Conservation (phyloP, 2,888 invertebrate genomes). For the Dryocosmus kuriphilus region DNA sequence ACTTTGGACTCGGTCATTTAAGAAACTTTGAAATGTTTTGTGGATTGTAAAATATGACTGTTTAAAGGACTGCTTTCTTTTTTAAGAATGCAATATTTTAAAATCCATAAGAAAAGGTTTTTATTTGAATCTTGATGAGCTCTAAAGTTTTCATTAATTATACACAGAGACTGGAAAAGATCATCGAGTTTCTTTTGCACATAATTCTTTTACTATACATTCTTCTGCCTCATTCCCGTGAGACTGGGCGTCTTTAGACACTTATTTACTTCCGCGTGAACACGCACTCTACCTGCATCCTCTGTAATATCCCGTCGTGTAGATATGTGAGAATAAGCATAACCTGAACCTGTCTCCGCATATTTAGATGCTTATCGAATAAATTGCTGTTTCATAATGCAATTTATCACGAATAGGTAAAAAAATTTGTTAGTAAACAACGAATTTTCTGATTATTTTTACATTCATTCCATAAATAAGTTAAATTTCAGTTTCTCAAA, state of each 20-base stretch:
- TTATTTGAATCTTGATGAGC: background rate
- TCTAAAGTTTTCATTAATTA: conserved; percentile 30
- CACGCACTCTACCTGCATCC: background rate
- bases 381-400: background rate
- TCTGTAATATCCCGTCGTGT: conserved; percentile 4
- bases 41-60: background rate
- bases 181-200: conserved; percentile 29
- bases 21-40: no score
- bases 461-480: background rate
- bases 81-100: background rate
- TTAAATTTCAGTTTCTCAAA: background rate
- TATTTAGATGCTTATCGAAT: background rate
- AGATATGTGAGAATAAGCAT: background rate
- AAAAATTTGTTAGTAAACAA: no score
- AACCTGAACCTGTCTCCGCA: background rate
- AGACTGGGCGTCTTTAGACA: conserved; percentile 12
- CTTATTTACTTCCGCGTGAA: conserved; percentile 36
- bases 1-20: no score
- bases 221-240: conserved; percentile 31
- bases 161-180: conserved; percentile 20
- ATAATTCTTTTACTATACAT: conserved; percentile 26
- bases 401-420: background rate
- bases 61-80: background rate
- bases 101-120: conserved; percentile 15
- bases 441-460: no score